Evolutionary conservation across 2,888 invertebrate genomes (phyloP), one percentile per base, ranked within the genome.

Genomic region (Cheilosia impressa): DNA sequence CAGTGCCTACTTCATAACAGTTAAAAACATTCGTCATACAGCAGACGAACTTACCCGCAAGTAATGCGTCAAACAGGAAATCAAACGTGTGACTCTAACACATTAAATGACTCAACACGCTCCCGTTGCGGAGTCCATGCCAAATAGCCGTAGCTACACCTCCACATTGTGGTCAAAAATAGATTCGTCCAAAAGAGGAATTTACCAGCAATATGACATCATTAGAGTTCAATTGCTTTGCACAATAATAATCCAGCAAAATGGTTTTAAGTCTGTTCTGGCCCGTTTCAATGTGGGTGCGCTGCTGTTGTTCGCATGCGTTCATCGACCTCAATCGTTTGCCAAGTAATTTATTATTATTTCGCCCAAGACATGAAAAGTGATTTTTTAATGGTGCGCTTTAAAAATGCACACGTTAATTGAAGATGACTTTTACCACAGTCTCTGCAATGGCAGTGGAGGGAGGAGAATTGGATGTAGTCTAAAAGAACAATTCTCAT

Each of bases 181-280:
- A 79, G 78, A 79, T 34, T 52, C 71, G 15, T 50, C 57, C 69
- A 57, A 38, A 72, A 41, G 41, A 65, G 57, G 45, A 69, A 78
- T 73, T 69, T 79, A 53, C 52, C 57, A 75, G 58, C 63, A 22
- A 71, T 80, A 80, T 84, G 84, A 84, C 80, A 84, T 84, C 84
- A 84, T 84, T 84, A 75, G 58, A 84, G 84, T 84, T 84, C 80
- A 84, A 84, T 84, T 84, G 71, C 84, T 71, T 34, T 41, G 60
- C 63, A 31, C 84, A 34, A 22, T 41, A 7, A 17, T 55, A 15
- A 17, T 63, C 34, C 65, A 57, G 53, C 63, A 17, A 38, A 27
- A 68, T 27, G 41, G 34, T 50, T 27, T 52, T 52, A 47, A 19
- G 19, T 45, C 38, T 31, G n/a, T 9, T 47, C 17, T 10, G 9